phyloP scores from a whole-genome alignment of 2,797 vertebrate species.

The Anas georgica region DNA sequence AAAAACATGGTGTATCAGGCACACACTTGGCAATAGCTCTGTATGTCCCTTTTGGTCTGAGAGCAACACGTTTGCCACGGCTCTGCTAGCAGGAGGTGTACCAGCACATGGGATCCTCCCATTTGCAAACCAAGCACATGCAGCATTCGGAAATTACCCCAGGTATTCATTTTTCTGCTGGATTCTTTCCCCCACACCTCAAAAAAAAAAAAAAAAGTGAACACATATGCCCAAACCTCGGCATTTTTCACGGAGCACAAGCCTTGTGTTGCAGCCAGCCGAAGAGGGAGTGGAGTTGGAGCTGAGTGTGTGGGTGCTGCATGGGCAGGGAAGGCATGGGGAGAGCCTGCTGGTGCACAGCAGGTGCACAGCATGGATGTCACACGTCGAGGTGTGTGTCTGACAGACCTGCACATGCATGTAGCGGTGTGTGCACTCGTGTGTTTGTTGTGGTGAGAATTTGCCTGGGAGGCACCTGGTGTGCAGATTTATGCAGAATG shows the following conservation, averaged over 20 bases:
- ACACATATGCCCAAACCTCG: slow-evolving; percentile 18
- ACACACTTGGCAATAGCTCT: background rate
- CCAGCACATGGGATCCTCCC: background rate
- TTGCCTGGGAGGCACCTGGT: background rate
- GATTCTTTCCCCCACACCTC: background rate
- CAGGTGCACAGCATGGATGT: slow-evolving; percentile 21
- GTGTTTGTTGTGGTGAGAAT: background rate
- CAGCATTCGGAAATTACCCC: background rate
- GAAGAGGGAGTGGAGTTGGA: background rate
- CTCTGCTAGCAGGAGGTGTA: background rate
- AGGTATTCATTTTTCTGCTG: background rate
- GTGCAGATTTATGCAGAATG: background rate
- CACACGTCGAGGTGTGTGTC: fast-evolving
- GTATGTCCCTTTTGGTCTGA: fast-evolving
- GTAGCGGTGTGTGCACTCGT: background rate
- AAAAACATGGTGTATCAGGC: background rate
- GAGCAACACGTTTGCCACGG: background rate
- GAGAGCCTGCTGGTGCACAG: background rate
- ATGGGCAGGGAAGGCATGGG: background rate
- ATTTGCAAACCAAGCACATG: background rate
- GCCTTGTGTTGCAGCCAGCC: background rate
- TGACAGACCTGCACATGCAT: fast-evolving
- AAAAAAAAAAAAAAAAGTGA: background rate
- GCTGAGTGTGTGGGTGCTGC: background rate
- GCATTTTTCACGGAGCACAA: slow-evolving; percentile 3